Base-by-base conservation (phyloP, 1,140 invertebrate genomes). In the Pogonus chalceus region DNA sequence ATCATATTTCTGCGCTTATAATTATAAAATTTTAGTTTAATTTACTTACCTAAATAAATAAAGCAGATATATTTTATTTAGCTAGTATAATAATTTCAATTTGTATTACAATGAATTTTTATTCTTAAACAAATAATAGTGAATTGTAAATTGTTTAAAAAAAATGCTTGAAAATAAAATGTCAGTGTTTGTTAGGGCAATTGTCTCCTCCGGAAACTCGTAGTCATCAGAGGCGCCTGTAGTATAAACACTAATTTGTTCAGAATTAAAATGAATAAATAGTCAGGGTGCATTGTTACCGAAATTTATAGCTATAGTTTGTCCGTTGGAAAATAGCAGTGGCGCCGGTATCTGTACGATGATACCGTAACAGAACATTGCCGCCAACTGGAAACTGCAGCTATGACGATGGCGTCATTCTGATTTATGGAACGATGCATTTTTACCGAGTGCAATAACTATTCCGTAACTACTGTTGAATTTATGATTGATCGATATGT, bases 401-500 rank as follows among this genome's bases (percentile, higher is more conserved):
- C n/a, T n/a, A n/a, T n/a, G n/a, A n/a, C n/a, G n/a, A 31, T 31
- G 26, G 26, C 26, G 9, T 43, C 37, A 4, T 18, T 43, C 9
- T 12, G 9, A 43, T 43, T 43, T 43, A 43, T 18, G 37, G 4
- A 31, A 4, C 26, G 26, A 14, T 18, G 18, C 3, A 43, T 43
- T 43, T 43, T 43, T 43, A 43, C 7, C 37, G 37, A 43, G 37
- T 12, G 9, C 37, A 4, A 3, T 12, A 43, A 43, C 37, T 18
- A 9, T 9, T 12, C 37, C 7, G 26, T 31, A 31, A 31, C 26
- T 31, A 31, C 26, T 31, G 14, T 16, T 9, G 18, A 43, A 43
- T 43, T 43, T 43, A 43, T 43, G 37, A 43, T 43, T 43, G 37
- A 43, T 16, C 37, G 9, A 43, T 43, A 43, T 43, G 37, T 16